Base-by-base conservation (phyloP, 2,888 invertebrate genomes). In the Nomada ferruginata region DNA sequence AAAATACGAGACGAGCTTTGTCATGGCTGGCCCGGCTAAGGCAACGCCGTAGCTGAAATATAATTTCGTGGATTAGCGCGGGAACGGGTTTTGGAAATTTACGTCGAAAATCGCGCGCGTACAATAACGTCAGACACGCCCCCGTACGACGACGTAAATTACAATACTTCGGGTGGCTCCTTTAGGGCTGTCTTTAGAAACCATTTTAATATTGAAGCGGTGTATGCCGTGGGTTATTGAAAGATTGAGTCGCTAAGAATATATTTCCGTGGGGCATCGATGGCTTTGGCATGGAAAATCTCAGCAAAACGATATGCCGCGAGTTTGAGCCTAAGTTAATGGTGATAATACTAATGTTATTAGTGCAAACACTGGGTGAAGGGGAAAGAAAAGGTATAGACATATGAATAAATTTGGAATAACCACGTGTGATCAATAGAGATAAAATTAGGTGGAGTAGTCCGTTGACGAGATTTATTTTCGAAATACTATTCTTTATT, bases 11-110 rank as follows among this genome's bases (percentile, higher is more conserved):
- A 90, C 88, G 82, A 87, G 84, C 82, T 89, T 87, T 85, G 82
- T 82, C 77, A 75, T 73, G 53, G 59, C 36, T 50, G 75, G 60
- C 59, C 69, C 61, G 20, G 68, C 61, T 23, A 55, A 55, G 63
- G 61, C 26, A 63, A 79, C 74, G 74, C 85, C 74, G 66, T 69
- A 84, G 82, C 84, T 88, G 88, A 89, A 90, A 88, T 90, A 91
- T 92, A 92, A 92, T 92, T 92, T 90, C 88, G 90, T 88, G 92
- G 92, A 92, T 92, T 91, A 91, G 88, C 83, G 74, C 66, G 76
- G 69, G 71, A 63, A 76, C 71, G 73, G 72, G 78, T 64, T 75
- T 53, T 72, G 82, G 83, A 83, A 87, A 87, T 86, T 88, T 81
- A 73, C 85, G 69, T 73, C 74, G 82, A 68, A 71, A 88, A 82